Percentiles rank a stretch among this genome's conserved stretches.
phyloP scores from a whole-genome alignment of 92 coral and sea anemone genomes.

The Phymanthus crucifer region DNA sequence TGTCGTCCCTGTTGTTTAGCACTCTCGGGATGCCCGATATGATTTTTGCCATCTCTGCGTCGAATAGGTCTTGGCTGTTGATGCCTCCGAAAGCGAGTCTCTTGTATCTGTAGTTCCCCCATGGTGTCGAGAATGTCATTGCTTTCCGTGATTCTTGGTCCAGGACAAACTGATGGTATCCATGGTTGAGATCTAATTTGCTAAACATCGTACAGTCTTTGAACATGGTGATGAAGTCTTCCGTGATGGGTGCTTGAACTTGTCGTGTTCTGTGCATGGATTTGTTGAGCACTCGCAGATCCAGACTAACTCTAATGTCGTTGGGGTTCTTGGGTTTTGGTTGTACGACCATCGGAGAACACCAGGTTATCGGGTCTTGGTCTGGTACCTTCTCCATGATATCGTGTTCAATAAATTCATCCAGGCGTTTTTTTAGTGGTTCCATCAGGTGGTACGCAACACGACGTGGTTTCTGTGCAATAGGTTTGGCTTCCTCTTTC shows the following conservation, averaged over 20 bases:
- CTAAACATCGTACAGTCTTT: slow-evolving; percentile 49
- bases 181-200: slow-evolving; percentile 50
- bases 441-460: slow-evolving; percentile 34
- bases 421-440: slow-evolving; percentile 40
- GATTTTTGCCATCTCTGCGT: slow-evolving; percentile 34
- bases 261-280: slow-evolving; percentile 47
- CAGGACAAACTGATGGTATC: slow-evolving; percentile 51
- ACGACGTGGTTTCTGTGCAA: slow-evolving; percentile 44
- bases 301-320: slow-evolving; percentile 48
- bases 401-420: slow-evolving; percentile 35
- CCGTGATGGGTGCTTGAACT: slow-evolving; percentile 58
- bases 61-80: slow-evolving; percentile 37
- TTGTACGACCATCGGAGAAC: slow-evolving; percentile 35
- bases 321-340: slow-evolving; percentile 56
- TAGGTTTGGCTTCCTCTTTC: slow-evolving; percentile 38
- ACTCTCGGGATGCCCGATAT: slow-evolving; percentile 55
- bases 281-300: slow-evolving; percentile 41
- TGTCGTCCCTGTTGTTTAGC: slow-evolving; percentile 63
- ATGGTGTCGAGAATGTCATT: slow-evolving; percentile 55
- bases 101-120: slow-evolving; percentile 52
- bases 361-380: slow-evolving; percentile 34
- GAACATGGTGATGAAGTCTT: slow-evolving; percentile 44
- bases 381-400: slow-evolving; percentile 59
- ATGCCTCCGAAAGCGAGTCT: slow-evolving; percentile 45
- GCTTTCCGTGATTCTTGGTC: slow-evolving; percentile 61